A percentile compares a stretch with the other conserved stretches of the same genome.
phyloP scores from a whole-genome alignment of 2,113 vertebrate genomes.

The Oxyura jamaicensis region DNA sequence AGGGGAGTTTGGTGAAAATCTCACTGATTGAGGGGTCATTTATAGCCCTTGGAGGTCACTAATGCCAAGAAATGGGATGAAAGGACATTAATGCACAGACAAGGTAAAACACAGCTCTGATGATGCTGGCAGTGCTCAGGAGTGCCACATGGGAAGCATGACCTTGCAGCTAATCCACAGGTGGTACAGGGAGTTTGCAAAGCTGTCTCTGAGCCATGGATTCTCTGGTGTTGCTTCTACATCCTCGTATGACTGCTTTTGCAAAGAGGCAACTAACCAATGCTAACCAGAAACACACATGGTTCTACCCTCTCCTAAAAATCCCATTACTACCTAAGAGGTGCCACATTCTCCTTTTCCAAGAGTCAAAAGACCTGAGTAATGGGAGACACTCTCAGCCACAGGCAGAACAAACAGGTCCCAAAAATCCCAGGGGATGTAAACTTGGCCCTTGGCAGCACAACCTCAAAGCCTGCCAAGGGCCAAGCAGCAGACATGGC shows the following conservation, averaged over 20 bases:
- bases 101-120: not conserved
- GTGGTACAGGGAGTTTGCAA: not conserved
- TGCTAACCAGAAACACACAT: rapidly evolving
- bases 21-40: not conserved
- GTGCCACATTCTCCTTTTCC: no score
- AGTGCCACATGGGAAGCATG: not conserved
- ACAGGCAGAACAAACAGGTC: rapidly evolving
- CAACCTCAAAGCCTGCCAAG: not conserved
- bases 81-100: not conserved
- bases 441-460: rapidly evolving
- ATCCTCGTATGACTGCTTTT: not conserved
- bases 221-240: not conserved
- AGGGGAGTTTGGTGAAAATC: not conserved
- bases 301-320: not conserved
- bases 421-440: rapidly evolving
- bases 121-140: not conserved
- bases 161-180: not conserved
- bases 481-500: not conserved
- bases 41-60: not conserved
- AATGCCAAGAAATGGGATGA: not conserved
- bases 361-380: not conserved
- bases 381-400: not conserved
- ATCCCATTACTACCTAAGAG: not conserved
- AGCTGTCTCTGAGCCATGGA: not conserved
- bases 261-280: not conserved